phyloP scores from a whole-genome alignment of 2,797 vertebrate species.

The Benthosema pterotum region DNA sequence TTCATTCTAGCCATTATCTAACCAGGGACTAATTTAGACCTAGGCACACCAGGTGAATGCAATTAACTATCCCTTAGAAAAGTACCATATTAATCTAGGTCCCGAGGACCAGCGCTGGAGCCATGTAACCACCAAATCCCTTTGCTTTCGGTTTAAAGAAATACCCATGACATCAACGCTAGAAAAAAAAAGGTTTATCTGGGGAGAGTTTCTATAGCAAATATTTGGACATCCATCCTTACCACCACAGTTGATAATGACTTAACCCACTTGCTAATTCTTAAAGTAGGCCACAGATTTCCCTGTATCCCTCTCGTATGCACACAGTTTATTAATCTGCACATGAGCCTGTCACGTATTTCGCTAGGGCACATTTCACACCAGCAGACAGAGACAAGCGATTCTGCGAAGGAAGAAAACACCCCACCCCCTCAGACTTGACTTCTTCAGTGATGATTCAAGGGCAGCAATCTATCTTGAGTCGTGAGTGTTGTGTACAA shows the following conservation, averaged over 20 bases:
- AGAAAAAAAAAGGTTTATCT: background rate
- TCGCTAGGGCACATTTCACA: background rate
- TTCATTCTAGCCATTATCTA: too few relatives aligned
- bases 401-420: background rate
- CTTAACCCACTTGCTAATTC: too few relatives aligned
- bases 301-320: background rate
- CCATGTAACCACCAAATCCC: too few relatives aligned
- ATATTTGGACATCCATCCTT: background rate
- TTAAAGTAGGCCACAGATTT: background rate
- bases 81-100: too few relatives aligned
- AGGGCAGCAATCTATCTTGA: constrained; percentile 1
- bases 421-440: constrained; percentile 8
- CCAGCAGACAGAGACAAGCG: background rate
- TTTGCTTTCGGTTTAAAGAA: background rate
- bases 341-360: background rate
- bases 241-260: background rate
- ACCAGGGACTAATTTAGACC: too few relatives aligned
- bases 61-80: too few relatives aligned
- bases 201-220: background rate
- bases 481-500: background rate
- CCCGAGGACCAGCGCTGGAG: too few relatives aligned
- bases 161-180: background rate
- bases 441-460: background rate
- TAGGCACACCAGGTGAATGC: too few relatives aligned
- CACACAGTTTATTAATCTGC: background rate